Conservation (phyloP, 1,140 invertebrate genomes). For the Apis cerana region DNA sequence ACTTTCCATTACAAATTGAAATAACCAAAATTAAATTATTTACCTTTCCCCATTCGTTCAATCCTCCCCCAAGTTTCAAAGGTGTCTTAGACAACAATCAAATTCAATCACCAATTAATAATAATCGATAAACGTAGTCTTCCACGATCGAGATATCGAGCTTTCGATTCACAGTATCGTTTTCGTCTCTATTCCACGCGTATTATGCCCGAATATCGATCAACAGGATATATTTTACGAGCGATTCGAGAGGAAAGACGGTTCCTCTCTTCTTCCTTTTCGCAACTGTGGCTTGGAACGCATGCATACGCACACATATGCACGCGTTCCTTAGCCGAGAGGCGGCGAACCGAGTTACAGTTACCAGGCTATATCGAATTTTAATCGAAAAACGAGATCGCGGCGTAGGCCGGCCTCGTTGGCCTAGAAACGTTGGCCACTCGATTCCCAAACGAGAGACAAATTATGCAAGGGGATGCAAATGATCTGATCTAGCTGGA, state of each 20-base stretch:
- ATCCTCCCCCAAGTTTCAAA: too few species aligned
- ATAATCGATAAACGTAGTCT: too few species aligned
- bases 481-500: background rate
- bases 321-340: slow-evolving; percentile 6
- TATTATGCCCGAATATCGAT: slow-evolving; percentile 46
- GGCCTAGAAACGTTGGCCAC: slow-evolving; percentile 53
- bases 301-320: background rate
- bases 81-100: too few species aligned
- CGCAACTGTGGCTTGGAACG: background rate
- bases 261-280: too few species aligned
- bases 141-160: too few species aligned
- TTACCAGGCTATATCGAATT: slow-evolving; percentile 61
- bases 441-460: background rate
- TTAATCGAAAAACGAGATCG: slow-evolving; percentile 63
- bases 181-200: background rate
- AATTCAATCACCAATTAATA: too few species aligned
- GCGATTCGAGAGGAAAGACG: background rate
- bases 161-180: background rate
- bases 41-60: too few species aligned
- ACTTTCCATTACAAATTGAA: too few species aligned
- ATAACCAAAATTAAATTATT: too few species aligned
- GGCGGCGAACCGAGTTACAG: slow-evolving; percentile 52
- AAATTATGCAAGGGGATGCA: background rate
- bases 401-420: slow-evolving; percentile 55
- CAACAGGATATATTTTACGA: slow-evolving; percentile 20